These are phyloP conservation scores for Amaurobius ferox DNA, from an alignment of 2,888 invertebrate genomes.

Conservation along the genomic window DNA sequence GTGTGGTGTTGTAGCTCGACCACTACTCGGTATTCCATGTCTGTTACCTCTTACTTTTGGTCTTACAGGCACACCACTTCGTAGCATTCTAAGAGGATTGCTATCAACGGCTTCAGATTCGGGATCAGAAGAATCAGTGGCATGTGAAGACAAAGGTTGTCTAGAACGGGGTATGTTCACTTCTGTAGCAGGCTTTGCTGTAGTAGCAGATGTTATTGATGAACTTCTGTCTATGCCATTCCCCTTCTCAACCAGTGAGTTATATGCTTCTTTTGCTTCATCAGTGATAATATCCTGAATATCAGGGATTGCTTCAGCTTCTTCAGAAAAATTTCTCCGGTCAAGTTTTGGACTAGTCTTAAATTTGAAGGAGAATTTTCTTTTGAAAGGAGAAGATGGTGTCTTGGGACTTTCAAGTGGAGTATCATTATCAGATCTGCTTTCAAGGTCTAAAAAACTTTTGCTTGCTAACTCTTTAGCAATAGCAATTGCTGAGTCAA, in stretches of 20 bases:
- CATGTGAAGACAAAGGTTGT: slow-evolving; percentile 48
- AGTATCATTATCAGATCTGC: slow-evolving; percentile 59
- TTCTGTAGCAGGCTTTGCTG: slow-evolving; percentile 43
- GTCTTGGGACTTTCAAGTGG: slow-evolving; percentile 78
- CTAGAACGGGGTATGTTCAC: slow-evolving; percentile 65
- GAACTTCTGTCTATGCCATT: slow-evolving; percentile 71
- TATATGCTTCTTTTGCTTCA: slow-evolving; percentile 94
- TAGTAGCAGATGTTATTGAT: slow-evolving; percentile 32
- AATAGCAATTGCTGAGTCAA: slow-evolving; percentile 94
- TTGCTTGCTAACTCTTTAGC: slow-evolving; percentile 92
- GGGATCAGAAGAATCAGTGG: slow-evolving; percentile 76
- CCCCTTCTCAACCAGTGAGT: slow-evolving; percentile 88
- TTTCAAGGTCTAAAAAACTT: slow-evolving; percentile 73
- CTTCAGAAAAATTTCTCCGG: slow-evolving; percentile 92
- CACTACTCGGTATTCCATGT: slow-evolving; percentile 76
- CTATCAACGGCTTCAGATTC: slow-evolving; percentile 78
- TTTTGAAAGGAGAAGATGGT: slow-evolving; percentile 84
- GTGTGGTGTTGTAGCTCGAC: slow-evolving; percentile 66
- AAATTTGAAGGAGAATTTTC: slow-evolving; percentile 89
- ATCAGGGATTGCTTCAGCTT: slow-evolving; percentile 89
- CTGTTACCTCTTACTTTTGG: slow-evolving; percentile 80
- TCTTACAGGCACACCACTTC: slow-evolving; percentile 80
- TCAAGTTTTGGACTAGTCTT: slow-evolving; percentile 82
- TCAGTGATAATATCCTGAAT: slow-evolving; percentile 92
- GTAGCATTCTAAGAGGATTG: slow-evolving; percentile 84